phyloP scores from a whole-genome alignment of 2,113 vertebrate species.

The Anser brachyrhynchus region DNA sequence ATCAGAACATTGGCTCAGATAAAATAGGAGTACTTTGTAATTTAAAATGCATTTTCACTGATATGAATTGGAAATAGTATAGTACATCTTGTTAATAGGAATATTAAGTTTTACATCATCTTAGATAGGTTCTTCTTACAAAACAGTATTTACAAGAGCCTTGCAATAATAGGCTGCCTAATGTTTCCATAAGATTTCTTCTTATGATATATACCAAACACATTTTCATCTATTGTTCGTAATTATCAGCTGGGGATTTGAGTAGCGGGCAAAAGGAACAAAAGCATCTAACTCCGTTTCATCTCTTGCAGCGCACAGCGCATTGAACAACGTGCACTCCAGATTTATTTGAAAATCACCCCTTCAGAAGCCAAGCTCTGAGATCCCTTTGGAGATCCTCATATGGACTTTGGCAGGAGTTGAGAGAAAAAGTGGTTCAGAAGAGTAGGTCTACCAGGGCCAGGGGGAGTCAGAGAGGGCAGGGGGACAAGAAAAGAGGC shows the following conservation, averaged over 20 bases:
- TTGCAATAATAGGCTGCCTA: constrained; percentile 50
- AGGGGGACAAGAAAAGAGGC: not conserved
- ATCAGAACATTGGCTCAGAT: constrained; percentile 37
- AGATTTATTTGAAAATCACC: not conserved
- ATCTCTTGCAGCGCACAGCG: not conserved
- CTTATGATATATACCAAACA: constrained; percentile 41
- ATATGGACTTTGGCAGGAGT: not conserved
- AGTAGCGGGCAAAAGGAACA: not conserved
- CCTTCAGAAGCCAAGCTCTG: not conserved
- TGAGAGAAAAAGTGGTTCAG: not conserved
- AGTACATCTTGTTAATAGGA: constrained; percentile 49
- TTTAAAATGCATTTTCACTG: constrained; percentile 48
- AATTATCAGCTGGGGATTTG: constrained; percentile 45
- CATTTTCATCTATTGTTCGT: constrained; percentile 27
- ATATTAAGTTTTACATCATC: constrained; percentile 65
- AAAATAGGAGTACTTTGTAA: constrained; percentile 23
- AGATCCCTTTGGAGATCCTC: not conserved
- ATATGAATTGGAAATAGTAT: constrained; percentile 24
- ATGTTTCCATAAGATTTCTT: constrained; percentile 46
- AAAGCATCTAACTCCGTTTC: not conserved
- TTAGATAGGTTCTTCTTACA: constrained; percentile 41
- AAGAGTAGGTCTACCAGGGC: not conserved
- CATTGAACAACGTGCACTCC: not conserved
- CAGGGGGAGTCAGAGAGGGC: not conserved
- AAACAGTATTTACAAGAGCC: constrained; percentile 54